Base-by-base conservation (phyloP, 2,113 vertebrate genomes). In the Gasterosteus aculeatus region DNA sequence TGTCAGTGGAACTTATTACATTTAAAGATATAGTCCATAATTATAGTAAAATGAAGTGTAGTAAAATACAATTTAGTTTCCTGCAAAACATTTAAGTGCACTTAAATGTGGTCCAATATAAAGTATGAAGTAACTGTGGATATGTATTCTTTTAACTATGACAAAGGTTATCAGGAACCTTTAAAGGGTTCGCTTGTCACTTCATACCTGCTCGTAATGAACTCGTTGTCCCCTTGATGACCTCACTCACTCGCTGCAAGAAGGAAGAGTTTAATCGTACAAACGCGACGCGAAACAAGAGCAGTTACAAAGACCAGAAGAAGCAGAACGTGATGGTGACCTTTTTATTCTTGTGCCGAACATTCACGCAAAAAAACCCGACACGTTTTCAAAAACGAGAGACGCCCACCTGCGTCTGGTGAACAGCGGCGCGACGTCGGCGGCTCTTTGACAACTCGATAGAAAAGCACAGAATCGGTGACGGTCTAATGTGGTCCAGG, bases 331-430 rank as follows among this genome's bases (percentile, higher is more conserved):
- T 85, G 87, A 87, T 84, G 79, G 88, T 90, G 87, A 91, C 87
- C 87, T 93, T 93, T 92, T 93, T 92, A 86, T 88, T 92, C 85
- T 81, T 92, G 83, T 90, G 89, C 87, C 90, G 87, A 89, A 91
- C 89, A 83, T 83, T 88, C 86, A 93, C 77, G 72, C 65, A 86
- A 85, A 91, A 91, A 26, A 26, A 26, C n/a, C n/a, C 85, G 81
- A 86, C 79, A 91, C 85, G 74, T 85, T 85, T 91, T 84, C 78
- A 67, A 85, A 66, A 85, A 83, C 89, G 88, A 81, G 69, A 88
- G 87, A 61, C 69, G 68, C 75, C 69, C 77, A 82, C 67, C 51
- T 38, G 60, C 38, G 65, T 72, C 73, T 69, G 75, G 80, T 58
- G 51, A 75, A 75, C 22, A 49, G 59, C 5, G 71, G 66, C 82